Percentiles rank a stretch among this genome's conserved stretches.
These are phyloP conservation scores for Clusia tigrina DNA, from an alignment of 2,888 invertebrate species.

Conservation along the genomic window DNA sequence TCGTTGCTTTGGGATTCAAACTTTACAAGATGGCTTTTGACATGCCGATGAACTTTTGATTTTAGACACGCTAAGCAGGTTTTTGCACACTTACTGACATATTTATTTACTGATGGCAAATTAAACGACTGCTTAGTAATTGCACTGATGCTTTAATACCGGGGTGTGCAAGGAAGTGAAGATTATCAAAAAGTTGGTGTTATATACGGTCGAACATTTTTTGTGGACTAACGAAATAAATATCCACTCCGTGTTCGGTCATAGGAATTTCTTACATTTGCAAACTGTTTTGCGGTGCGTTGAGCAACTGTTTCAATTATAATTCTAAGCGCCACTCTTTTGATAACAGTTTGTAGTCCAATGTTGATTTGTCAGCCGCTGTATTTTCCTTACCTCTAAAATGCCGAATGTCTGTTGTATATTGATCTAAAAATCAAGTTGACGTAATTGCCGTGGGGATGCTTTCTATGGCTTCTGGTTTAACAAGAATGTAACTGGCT, in stretches of 20 bases:
- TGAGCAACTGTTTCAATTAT: not conserved
- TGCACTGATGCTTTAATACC: constrained; percentile 4
- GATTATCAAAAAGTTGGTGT: constrained; percentile 4
- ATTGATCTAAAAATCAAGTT: constrained; percentile 52
- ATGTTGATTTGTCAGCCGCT: not conserved
- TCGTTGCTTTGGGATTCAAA: constrained; percentile 25
- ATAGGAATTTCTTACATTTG: not conserved
- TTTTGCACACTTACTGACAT: not conserved
- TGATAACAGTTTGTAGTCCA: not conserved
- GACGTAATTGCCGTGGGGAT: constrained; percentile 51
- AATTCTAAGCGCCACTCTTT: not conserved
- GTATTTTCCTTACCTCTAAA: not conserved
- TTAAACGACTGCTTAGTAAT: constrained; percentile 12
- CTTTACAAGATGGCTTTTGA: not conserved
- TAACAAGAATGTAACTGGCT: constrained; percentile 44
- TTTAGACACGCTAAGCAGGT: constrained; percentile 13
- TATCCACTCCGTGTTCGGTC: not conserved
- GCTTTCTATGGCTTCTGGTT: constrained; percentile 42
- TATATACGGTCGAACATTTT: constrained; percentile 21
- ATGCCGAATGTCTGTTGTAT: not conserved
- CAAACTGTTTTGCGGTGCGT: not conserved
- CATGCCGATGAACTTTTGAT: constrained; percentile 13
- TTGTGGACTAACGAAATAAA: not conserved
- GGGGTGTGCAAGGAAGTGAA: constrained; percentile 22
- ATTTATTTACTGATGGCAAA: constrained; percentile 23